A percentile compares a stretch with the other conserved stretches of the same genome.
These are phyloP conservation scores for Apeira syringaria DNA, from an alignment of 2,888 invertebrate genomes.

Conservation along the genomic window DNA sequence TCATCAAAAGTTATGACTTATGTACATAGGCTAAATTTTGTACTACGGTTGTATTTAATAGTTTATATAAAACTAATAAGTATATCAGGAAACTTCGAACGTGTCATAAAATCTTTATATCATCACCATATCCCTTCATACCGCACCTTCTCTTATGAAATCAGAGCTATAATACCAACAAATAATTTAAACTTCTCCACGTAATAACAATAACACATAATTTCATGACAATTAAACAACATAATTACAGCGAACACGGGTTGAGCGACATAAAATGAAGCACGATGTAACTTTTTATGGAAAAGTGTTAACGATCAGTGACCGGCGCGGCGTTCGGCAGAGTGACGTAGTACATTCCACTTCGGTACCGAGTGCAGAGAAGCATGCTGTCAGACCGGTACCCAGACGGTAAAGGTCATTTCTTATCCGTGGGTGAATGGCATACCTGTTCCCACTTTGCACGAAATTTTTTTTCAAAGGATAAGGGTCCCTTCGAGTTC, in stretches of 20 bases:
- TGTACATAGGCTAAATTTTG: too few relatives aligned
- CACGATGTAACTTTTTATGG: constrained; percentile 38
- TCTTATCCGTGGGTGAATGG: constrained; percentile 68
- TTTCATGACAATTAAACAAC: constrained; percentile 27
- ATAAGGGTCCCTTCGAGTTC: constrained; percentile 16
- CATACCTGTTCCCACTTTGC: constrained; percentile 47
- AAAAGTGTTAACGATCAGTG: constrained; percentile 44
- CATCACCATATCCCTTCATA: not conserved
- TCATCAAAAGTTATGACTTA: not conserved
- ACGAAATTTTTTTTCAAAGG: constrained; percentile 26
- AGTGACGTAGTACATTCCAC: constrained; percentile 58
- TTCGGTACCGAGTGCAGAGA: constrained; percentile 45
- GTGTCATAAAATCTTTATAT: not conserved
- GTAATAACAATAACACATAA: constrained; percentile 18
- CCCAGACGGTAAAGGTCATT: constrained; percentile 69
- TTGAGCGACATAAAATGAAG: constrained; percentile 16
- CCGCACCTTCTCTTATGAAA: constrained; percentile 17
- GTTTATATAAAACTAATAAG: too few relatives aligned
- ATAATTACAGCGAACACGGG: constrained; percentile 22
- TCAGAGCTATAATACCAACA: constrained; percentile 12
- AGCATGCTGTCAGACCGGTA: constrained; percentile 74
- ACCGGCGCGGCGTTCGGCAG: constrained; percentile 37
- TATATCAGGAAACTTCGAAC: too few relatives aligned
- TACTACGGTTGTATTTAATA: too few relatives aligned
- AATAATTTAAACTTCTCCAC: constrained; percentile 15